A percentile compares a stretch with the other conserved stretches of the same genome.
Evolutionary conservation across 1,140 invertebrate species (phyloP).

Genomic region (Arion vulgaris): DNA sequence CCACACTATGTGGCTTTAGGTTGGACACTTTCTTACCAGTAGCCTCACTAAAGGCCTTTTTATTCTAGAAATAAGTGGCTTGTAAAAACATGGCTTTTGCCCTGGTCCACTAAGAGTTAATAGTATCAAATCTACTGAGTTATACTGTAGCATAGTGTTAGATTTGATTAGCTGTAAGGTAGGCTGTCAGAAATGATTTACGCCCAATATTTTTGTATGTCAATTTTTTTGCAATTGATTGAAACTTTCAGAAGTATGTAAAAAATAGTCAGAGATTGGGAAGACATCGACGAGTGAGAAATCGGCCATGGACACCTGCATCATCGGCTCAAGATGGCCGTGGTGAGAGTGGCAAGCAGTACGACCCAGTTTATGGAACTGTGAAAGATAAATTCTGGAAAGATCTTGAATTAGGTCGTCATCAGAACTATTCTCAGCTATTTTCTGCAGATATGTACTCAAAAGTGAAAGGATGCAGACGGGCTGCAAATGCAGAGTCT

Average conservation of each 20-base stretch:
- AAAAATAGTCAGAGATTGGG: background rate
- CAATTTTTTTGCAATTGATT: too few species aligned
- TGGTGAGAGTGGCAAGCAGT: slow-evolving; percentile 13
- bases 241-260: background rate
- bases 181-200: too few species aligned
- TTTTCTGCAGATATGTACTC: slow-evolving; percentile 40
- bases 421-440: background rate
- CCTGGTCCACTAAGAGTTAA: too few species aligned
- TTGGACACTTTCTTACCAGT: too few species aligned
- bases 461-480: slow-evolving; percentile 31
- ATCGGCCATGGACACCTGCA: background rate
- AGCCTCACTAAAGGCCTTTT: too few species aligned
- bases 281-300: background rate
- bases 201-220: too few species aligned
- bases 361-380: slow-evolving; percentile 20
- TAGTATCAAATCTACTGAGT: too few species aligned
- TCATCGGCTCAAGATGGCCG: background rate
- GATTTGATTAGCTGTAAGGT: too few species aligned
- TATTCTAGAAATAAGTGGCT: too few species aligned
- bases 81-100: too few species aligned
- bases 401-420: slow-evolving; percentile 28
- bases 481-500: slow-evolving; percentile 30
- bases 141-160: too few species aligned
- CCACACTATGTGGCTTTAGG: too few species aligned
- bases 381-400: slow-evolving; percentile 41